Evolutionary conservation across 64 coral and sea anemone genomes (phyloP), one percentile per base, ranked within the genome.

Genomic region (Catalaphyllia jardinei): DNA sequence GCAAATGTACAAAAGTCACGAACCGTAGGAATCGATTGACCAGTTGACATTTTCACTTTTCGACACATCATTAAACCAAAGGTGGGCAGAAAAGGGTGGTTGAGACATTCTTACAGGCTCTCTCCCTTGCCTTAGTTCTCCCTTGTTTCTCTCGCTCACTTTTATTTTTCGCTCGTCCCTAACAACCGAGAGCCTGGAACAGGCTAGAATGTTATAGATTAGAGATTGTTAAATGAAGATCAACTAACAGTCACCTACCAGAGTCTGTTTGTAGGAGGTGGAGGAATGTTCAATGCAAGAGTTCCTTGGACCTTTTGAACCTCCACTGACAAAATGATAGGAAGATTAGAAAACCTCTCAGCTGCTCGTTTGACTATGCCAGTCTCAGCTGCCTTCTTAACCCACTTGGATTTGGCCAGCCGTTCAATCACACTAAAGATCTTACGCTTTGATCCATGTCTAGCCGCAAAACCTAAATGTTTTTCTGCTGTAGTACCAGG

Each of bases 331-430:
- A 99, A 81, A 54, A 92, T 95, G 19, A 99, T 99, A 51, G 97
- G 97, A 14, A 99, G 61, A 67, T 99, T 99, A 14, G 97, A 99
- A 81, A 99, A 99, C 42, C 83, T 93, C 83, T 99, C 97, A 52
- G 94, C 97, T 52, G 97, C 97, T 39, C 93, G 84, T 67, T 99
- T 95, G 0, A 99, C 97, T 69, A 99, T 95, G 52, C 87, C 92
- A 31, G 97, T 99, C 72, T 99, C 97, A 24, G 97, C 97, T 61
- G 97, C 97, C 64, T 95, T 99, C 86, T 99, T 95, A 4, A 99
- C 97, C 97, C 97, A 99, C 49, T 99, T 99, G 2, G 97, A 95
- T 63, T 99, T 99, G 31, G 97, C 97, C 86, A 99, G 88, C 62
- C 88, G 75, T 60, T 99, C 97, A 54, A 99, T 80, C 18, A 99